A percentile compares a stretch with the other conserved stretches of the same genome.
phyloP scores from a whole-genome alignment of 2,888 invertebrate genomes.

The Apotomis turbidana region DNA sequence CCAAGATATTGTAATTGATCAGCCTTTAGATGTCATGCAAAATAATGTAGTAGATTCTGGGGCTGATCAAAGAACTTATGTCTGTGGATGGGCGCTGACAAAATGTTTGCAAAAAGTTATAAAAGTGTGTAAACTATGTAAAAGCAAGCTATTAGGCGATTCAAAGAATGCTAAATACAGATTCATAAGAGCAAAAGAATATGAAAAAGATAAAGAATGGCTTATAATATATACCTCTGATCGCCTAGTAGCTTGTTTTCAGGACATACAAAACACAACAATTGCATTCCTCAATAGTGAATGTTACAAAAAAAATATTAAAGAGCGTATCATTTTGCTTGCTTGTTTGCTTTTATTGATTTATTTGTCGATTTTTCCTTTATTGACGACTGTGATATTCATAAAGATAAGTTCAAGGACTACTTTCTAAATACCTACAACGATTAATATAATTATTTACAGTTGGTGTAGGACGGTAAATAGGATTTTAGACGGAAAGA shows the following conservation, averaged over 20 bases:
- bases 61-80: constrained; percentile 11
- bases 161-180: neutral
- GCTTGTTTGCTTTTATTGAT: neutral
- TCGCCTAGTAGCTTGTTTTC: neutral
- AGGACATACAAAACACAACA: constrained; percentile 6
- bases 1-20: neutral
- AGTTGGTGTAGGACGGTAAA: no score
- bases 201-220: neutral
- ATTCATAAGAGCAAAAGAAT: constrained; percentile 3
- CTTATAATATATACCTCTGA: neutral
- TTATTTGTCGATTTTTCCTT: neutral
- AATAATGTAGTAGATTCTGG: neutral
- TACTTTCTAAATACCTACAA: no score
- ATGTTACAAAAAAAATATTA: neutral
- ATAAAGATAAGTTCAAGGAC: neutral
- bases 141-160: neutral
- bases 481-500: no score
- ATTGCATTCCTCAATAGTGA: constrained; percentile 7
- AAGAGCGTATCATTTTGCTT: neutral
- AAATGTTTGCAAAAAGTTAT: constrained; percentile 11
- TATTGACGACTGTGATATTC: neutral
- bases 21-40: neutral
- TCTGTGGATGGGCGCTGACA: constrained; percentile 11
- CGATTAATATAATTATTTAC: no score
- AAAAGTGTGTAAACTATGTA: neutral